Evolutionary conservation across 2,797 vertebrate species (phyloP).

Genomic region (Halcyon leucocephala): DNA sequence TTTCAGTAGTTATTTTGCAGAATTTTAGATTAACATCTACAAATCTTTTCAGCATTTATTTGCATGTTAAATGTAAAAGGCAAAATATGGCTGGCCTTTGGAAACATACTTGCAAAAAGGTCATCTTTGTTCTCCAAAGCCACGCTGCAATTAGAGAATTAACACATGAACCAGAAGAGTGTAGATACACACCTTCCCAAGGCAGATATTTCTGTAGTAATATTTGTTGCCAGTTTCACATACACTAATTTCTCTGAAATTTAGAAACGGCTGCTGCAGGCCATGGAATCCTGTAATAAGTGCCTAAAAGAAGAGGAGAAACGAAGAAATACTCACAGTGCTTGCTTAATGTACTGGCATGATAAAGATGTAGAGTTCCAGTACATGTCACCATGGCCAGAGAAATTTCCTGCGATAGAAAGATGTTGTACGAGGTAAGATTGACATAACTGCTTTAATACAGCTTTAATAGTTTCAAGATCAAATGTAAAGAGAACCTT

Average conservation of each 20-base stretch:
- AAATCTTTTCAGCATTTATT: neutral
- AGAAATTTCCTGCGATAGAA: constrained; percentile 87
- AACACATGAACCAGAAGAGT: neutral
- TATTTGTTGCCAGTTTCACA: neutral
- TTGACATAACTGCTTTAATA: neutral
- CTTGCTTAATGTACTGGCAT: constrained; percentile 87
- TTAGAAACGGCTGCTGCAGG: constrained; percentile 90
- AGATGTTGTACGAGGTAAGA: constrained; percentile 87
- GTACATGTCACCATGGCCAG: constrained; percentile 85
- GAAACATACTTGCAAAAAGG: neutral
- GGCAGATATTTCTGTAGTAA: neutral
- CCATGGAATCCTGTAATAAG: constrained; percentile 89
- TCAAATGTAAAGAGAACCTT: neutral
- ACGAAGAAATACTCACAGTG: constrained; percentile 90
- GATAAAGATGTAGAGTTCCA: constrained; percentile 82
- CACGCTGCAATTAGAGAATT: neutral
- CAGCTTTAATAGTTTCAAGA: neutral
- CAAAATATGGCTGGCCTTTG: neutral
- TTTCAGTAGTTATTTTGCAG: neutral
- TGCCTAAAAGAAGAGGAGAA: constrained; percentile 86
- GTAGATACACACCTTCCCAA: neutral
- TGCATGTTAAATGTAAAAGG: neutral
- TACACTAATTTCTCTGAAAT: neutral
- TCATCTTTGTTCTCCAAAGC: neutral
- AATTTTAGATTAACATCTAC: neutral